Evolutionary conservation across 1,140 invertebrate genomes (phyloP).

Genomic region (Pogonognathellus flavescens): DNA sequence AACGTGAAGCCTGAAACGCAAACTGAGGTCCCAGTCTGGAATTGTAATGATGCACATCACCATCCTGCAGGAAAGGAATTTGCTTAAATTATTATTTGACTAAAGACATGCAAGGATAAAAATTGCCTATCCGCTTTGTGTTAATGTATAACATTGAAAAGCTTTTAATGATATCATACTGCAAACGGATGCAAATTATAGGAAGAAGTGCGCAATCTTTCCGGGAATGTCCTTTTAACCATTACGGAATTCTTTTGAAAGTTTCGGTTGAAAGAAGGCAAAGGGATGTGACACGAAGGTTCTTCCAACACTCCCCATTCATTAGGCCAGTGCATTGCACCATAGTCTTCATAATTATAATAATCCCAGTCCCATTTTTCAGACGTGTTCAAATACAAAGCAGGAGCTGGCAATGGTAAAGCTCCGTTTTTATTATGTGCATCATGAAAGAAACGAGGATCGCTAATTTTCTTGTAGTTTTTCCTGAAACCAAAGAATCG

Average conservation of each 20-base stretch:
- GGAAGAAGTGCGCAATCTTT: not conserved
- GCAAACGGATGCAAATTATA: not conserved
- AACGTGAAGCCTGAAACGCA: no score
- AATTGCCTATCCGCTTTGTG: no score
- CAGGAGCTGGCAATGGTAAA: not conserved
- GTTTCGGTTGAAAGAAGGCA: not conserved
- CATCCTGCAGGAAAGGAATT: no score
- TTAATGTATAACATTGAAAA: no score
- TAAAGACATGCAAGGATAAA: no score
- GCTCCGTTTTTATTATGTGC: not conserved
- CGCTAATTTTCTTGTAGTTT: not conserved
- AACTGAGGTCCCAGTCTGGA: no score
- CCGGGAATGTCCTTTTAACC: not conserved
- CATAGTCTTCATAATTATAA: not conserved
- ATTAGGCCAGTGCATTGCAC: not conserved
- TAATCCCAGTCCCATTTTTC: constrained; percentile 39
- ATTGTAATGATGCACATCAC: no score
- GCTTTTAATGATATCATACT: not conserved
- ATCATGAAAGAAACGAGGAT: no score
- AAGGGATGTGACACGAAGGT: not conserved
- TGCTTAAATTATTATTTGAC: no score
- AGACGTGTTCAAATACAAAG: not conserved
- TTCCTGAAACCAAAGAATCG: not conserved
- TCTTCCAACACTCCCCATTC: constrained; percentile 14
- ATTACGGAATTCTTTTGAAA: not conserved